phyloP scores from a whole-genome alignment of 2,888 invertebrate species.

The Augochlorella aurata region DNA sequence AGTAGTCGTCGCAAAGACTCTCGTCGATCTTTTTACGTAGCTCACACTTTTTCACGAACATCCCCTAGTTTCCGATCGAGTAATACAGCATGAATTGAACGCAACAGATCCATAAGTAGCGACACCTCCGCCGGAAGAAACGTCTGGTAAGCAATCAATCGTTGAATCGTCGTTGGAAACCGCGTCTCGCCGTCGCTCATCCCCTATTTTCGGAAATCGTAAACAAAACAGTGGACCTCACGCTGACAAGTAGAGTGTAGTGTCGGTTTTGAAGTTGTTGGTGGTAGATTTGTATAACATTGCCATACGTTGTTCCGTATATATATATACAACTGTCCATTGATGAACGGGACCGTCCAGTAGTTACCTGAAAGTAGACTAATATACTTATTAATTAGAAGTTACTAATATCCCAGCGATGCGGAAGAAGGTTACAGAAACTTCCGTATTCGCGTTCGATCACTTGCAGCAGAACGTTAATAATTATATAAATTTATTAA shows the following conservation, averaged over 20 bases:
- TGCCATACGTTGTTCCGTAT: constrained; percentile 16
- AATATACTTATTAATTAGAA: constrained; percentile 46
- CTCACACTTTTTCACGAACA: too few species aligned
- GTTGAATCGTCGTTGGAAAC: constrained; percentile 14
- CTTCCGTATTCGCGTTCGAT: constrained; percentile 4
- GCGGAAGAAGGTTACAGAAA: constrained; percentile 5
- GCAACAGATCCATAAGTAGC: neutral
- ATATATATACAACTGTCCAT: constrained; percentile 57
- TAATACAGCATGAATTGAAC: neutral
- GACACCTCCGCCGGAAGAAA: neutral
- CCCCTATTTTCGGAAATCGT: neutral
- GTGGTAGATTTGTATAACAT: constrained; percentile 46
- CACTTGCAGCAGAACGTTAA: neutral
- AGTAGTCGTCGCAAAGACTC: neutral
- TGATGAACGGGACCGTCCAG: constrained; percentile 52
- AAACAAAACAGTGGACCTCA: constrained; percentile 67
- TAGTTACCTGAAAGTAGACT: constrained; percentile 60
- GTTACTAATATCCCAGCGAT: neutral
- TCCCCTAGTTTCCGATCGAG: neutral
- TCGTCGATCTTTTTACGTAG: neutral
- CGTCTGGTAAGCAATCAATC: constrained; percentile 15
- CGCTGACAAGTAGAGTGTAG: constrained; percentile 13
- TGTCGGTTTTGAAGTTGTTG: constrained; percentile 28
- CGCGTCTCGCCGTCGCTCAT: constrained; percentile 1
- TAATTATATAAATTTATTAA: neutral